Base-by-base conservation (phyloP, 1,140 invertebrate genomes). In the Melanaphis sacchari region DNA sequence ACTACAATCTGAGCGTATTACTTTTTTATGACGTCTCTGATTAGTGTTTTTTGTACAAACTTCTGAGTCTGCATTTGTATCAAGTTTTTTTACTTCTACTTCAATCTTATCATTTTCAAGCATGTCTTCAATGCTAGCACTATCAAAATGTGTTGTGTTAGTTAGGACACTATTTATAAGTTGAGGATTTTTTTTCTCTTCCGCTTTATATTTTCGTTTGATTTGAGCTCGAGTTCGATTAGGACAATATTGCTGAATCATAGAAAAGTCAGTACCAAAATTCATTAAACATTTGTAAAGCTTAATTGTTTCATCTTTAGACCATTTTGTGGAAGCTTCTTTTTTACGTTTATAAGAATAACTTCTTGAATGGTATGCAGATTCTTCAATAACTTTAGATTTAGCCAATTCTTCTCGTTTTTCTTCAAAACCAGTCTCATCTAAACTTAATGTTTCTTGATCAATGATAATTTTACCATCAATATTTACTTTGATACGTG, bases 261-360 rank as follows among this genome's bases (percentile, higher is more conserved):
- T 95, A 1, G 97, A 97, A 95, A 99, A 99, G 95, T 99, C 98
- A 0, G 98, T 98, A 0, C 98, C 98, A 91, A 98, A 96, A 24
- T 96, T 97, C 94, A 97, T 98, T 26, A 99, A 95, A n/a, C 98
- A 98, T 94, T 97, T 96, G 95, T 98, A 99, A 95, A 99, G 99
- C 94, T 97, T 96, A 5, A 98, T 95, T 0, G 98, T 99, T 95
- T 98, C 95, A 94, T 94, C 94, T 49, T 94, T 94, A 49, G 94
- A 94, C 95, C 95, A 96, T 36, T 95, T 94, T 52, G 94, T 94
- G 41, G 91, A 93, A 49, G 94, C 85, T 93, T 94, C 94, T n/a
- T 94, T 94, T 87, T 95, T 95, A 81, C 95, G 95, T 26, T 94
- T 94, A 93, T 97, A 98, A 93, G 97, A 96, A 1, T 97, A 97